Conservation (phyloP, 2,113 vertebrate genomes). For the Mixornis gularis region DNA sequence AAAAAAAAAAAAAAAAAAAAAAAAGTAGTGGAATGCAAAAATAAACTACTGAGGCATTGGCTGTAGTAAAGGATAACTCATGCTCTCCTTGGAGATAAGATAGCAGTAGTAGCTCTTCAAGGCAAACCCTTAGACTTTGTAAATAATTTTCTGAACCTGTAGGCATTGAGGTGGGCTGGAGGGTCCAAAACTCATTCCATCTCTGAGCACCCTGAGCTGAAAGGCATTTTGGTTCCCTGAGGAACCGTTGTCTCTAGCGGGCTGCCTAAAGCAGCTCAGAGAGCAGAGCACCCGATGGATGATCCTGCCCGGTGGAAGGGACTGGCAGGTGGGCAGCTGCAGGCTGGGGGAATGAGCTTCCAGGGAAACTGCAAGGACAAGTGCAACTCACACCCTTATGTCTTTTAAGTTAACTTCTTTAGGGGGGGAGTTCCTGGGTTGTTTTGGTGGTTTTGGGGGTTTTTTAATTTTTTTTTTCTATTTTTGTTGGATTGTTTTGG, state of each 20-base stretch:
- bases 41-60: neutral
- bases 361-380: neutral
- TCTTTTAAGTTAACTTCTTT: neutral
- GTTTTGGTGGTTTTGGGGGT: too few relatives aligned
- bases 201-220: neutral
- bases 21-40: neutral
- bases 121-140: neutral
- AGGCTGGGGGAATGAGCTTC: neutral
- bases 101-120: neutral
- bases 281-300: rapidly evolving
- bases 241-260: rapidly evolving
- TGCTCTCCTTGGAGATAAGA: neutral
- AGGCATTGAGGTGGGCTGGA: neutral
- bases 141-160: neutral
- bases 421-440: rapidly evolving
- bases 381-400: neutral
- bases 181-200: rapidly evolving
- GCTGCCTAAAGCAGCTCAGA: neutral
- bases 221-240: neutral
- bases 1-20: neutral
- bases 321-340: neutral
- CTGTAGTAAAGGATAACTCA: neutral
- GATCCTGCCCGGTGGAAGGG: rapidly evolving
- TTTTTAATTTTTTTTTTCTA: neutral
- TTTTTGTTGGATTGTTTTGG: neutral